Percentiles rank a stretch among this genome's conserved stretches.
Evolutionary conservation across 2,113 vertebrate species (phyloP).

Genomic region (Anhinga rufa): DNA sequence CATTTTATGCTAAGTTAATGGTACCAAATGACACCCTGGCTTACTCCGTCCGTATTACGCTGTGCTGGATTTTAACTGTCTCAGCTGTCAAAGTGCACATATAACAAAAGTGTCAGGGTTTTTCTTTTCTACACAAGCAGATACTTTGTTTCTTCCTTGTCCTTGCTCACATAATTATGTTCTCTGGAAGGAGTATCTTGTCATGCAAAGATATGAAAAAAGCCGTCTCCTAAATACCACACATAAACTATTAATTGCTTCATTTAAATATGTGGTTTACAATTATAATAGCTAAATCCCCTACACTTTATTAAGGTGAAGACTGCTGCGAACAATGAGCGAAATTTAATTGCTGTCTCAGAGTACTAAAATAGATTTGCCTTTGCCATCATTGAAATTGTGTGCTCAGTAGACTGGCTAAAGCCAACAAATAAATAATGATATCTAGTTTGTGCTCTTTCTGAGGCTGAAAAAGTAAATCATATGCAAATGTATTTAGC

Average conservation of each 20-base stretch:
- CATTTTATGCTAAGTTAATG: background rate
- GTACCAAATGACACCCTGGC: background rate
- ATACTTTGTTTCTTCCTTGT: background rate
- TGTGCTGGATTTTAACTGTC: background rate
- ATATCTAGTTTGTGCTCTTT: background rate
- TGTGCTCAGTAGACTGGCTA: background rate
- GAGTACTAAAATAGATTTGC: background rate
- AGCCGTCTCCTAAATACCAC: background rate
- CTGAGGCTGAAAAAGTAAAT: background rate
- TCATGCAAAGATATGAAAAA: background rate
- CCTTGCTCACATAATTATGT: background rate
- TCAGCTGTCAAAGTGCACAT: background rate
- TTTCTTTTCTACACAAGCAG: background rate
- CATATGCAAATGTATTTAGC: background rate
- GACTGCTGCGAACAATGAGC: background rate
- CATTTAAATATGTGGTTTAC: background rate
- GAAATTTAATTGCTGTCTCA: background rate
- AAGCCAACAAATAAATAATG: background rate
- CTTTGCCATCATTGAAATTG: background rate
- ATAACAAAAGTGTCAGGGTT: background rate
- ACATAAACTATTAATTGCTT: background rate
- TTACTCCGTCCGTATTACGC: background rate
- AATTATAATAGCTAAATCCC: background rate
- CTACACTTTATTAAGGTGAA: background rate
- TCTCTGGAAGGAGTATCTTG: background rate